Percentiles rank a stretch among this genome's conserved stretches.
These are phyloP conservation scores for Rhynchomys soricoides DNA, from an alignment of 2,113 vertebrate species.

Conservation along the genomic window DNA sequence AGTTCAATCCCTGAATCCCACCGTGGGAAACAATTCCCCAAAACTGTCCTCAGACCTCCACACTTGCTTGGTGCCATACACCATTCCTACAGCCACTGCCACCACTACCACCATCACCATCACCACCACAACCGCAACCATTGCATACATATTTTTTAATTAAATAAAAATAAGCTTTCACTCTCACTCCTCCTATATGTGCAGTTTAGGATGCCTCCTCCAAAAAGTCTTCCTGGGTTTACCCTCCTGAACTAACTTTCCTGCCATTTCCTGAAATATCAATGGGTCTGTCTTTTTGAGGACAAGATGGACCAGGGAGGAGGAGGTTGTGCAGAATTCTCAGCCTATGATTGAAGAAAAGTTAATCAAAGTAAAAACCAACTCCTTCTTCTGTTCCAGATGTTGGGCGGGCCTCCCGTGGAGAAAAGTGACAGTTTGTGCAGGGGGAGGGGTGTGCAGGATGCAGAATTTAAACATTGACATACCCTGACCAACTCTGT, in stretches of 20 bases:
- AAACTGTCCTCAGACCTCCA: too few relatives aligned
- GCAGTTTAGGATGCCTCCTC: not conserved
- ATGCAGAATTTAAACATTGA: slow-evolving; percentile 25
- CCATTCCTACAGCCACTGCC: not conserved
- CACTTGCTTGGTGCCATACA: not conserved
- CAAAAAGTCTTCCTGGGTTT: slow-evolving; percentile 22
- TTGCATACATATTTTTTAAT: not conserved
- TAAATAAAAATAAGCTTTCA: slow-evolving; percentile 14
- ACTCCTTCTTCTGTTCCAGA: not conserved
- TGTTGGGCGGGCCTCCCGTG: not conserved
- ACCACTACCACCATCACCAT: too few relatives aligned
- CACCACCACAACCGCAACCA: not conserved
- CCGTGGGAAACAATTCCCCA: too few relatives aligned
- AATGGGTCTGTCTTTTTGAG: not conserved
- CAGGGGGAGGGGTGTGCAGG: not conserved
- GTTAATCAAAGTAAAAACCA: slow-evolving; percentile 31
- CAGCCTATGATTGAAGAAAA: not conserved
- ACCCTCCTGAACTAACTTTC: slow-evolving; percentile 5
- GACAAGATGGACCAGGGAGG: not conserved
- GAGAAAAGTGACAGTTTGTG: slow-evolving; percentile 7
- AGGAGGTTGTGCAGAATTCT: not conserved
- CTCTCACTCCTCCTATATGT: not conserved
- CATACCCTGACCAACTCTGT: slow-evolving; percentile 5
- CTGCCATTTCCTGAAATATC: slow-evolving; percentile 22
- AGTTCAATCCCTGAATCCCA: not conserved